Percentiles rank a stretch among this genome's conserved stretches.
Evolutionary conservation across 2,888 invertebrate species (phyloP).

Genomic region (Heliconius ethilla): DNA sequence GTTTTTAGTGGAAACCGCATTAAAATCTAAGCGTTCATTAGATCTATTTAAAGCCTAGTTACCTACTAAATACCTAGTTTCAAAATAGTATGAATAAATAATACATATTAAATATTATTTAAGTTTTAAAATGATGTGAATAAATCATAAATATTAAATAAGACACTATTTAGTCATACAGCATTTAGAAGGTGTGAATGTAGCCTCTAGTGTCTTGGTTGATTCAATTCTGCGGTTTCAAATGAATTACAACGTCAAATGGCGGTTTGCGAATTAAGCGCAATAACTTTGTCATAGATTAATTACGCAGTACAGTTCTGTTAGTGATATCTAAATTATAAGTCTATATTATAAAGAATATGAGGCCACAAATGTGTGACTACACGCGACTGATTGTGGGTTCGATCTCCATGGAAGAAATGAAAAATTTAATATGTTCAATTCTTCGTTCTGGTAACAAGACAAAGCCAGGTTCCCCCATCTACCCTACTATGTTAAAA

Average conservation of each 20-base stretch:
- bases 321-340: not conserved
- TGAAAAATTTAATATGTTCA: not conserved
- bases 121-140: not conserved
- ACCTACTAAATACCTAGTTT: not conserved
- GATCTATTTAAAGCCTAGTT: not conserved
- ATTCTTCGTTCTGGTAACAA: too few species aligned
- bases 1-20: too few species aligned
- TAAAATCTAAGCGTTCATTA: too few species aligned
- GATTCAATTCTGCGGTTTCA: constrained; percentile 46
- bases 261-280: constrained; percentile 43
- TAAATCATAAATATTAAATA: constrained; percentile 48
- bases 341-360: not conserved
- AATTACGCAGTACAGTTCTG: not conserved
- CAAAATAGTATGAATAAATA: not conserved
- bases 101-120: too few species aligned
- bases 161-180: constrained; percentile 50
- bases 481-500: not conserved
- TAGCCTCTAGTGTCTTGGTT: constrained; percentile 37
- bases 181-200: constrained; percentile 45
- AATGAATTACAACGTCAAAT: constrained; percentile 45
- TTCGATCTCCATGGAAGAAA: too few species aligned
- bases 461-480: not conserved
- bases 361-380: too few species aligned
- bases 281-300: constrained; percentile 37
- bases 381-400: too few species aligned